Percentiles rank a stretch among this genome's conserved stretches.
phyloP scores from a whole-genome alignment of 2,797 vertebrate genomes.

The Ara ararauna region DNA sequence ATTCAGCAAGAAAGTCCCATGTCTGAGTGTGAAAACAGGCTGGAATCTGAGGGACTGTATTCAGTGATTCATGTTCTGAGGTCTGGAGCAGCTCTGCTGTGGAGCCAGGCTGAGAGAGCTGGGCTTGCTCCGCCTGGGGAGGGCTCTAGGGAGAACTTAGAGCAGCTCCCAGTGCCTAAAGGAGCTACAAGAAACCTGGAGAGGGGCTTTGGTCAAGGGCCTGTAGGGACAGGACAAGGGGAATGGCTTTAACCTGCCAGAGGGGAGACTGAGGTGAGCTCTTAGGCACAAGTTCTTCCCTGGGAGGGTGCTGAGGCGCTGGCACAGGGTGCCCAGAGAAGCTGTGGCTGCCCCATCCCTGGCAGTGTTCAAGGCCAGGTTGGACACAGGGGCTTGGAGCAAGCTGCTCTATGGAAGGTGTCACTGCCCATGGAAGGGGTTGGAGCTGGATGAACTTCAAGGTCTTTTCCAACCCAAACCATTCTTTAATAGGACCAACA shows the following conservation, averaged over 20 bases:
- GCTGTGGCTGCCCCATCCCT: too few relatives aligned
- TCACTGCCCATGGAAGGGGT: not conserved
- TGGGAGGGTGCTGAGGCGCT: too few relatives aligned
- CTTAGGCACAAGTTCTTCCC: too few relatives aligned
- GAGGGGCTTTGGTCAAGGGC: not conserved
- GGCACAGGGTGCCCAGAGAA: too few relatives aligned
- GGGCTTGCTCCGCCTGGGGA: not conserved
- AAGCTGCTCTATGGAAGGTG: not conserved
- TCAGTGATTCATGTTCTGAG: not conserved
- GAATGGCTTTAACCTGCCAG: not conserved
- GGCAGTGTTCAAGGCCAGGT: not conserved
- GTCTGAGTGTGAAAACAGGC: not conserved
- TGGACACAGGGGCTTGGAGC: not conserved
- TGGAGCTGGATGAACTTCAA: not conserved
- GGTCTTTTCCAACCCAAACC: not conserved
- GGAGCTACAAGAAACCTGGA: not conserved
- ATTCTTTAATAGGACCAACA: not conserved
- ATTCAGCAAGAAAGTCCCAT: not conserved
- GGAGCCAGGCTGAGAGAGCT: not conserved
- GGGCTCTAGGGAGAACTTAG: not conserved
- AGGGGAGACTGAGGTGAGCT: too few relatives aligned
- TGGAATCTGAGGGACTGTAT: fast-evolving
- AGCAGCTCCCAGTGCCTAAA: not conserved
- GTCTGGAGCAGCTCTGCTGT: not conserved
- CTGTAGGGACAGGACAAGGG: not conserved